Conservation (phyloP, 2,113 vertebrate species). For the Grantiella picta region DNA sequence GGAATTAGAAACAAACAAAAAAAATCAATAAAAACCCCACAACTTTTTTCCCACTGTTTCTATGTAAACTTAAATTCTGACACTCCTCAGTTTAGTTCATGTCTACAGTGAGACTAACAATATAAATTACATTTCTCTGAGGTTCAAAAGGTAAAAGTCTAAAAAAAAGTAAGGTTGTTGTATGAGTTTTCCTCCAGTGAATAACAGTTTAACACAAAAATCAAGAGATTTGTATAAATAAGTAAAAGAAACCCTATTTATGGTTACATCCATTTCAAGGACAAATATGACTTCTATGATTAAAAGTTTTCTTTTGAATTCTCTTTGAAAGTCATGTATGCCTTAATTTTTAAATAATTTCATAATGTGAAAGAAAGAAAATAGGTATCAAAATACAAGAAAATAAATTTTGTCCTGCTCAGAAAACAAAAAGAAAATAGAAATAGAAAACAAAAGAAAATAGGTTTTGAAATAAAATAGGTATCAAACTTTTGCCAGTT, state of each 20-base stretch:
- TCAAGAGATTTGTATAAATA: not conserved
- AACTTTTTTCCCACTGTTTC: not conserved
- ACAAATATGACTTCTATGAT: not conserved
- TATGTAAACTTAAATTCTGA: not conserved
- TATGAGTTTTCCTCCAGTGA: not conserved
- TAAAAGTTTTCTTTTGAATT: not conserved
- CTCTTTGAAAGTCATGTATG: not conserved
- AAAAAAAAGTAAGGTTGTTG: not conserved
- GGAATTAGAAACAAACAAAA: not conserved
- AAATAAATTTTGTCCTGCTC: too few species aligned
- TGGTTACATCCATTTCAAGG: not conserved
- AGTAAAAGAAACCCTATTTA: not conserved
- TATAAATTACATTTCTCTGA: not conserved
- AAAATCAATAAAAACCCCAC: rapidly evolving
- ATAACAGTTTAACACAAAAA: not conserved
- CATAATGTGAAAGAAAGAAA: not conserved
- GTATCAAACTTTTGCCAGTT: not conserved
- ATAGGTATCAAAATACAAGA: not conserved
- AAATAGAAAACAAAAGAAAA: too few species aligned
- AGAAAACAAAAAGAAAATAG: too few species aligned
- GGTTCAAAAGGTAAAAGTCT: not conserved
- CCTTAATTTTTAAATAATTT: conserved; percentile 15
- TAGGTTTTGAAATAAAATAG: not conserved
- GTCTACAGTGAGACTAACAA: not conserved
- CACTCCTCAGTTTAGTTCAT: not conserved